phyloP scores from a whole-genome alignment of 2,113 vertebrate species.

The Brachyhypopomus gauderio region DNA sequence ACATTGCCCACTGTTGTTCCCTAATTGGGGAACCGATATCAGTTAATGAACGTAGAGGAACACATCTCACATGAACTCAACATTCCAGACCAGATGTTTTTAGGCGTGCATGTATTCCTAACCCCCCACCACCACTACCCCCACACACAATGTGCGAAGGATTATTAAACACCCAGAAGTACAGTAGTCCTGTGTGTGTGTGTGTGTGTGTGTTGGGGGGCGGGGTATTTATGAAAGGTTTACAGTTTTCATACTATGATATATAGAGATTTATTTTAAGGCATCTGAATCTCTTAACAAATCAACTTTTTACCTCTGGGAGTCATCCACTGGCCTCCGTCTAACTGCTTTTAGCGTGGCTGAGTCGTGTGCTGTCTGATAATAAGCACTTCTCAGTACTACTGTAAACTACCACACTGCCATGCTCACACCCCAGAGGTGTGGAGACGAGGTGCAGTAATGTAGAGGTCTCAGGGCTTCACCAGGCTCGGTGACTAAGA shows the following conservation, averaged over 20 bases:
- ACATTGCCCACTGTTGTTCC: not conserved
- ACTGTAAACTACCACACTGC: constrained; percentile 20
- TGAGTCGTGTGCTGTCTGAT: not conserved
- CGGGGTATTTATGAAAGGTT: not conserved
- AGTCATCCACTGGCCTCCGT: not conserved
- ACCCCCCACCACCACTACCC: not conserved
- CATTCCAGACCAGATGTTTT: constrained; percentile 48
- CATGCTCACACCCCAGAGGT: not conserved
- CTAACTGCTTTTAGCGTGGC: not conserved
- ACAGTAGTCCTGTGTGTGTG: not conserved
- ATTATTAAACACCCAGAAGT: constrained; percentile 36
- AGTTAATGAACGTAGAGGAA: constrained; percentile 22
- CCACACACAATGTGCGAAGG: constrained; percentile 29
- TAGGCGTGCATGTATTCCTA: constrained; percentile 42
- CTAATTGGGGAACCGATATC: not conserved
- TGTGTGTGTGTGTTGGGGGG: constrained; percentile 8
- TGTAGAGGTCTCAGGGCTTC: not conserved
- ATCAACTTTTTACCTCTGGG: not conserved
- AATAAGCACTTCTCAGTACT: constrained; percentile 29
- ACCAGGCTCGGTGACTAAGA: constrained; percentile 28
- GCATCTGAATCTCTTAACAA: not conserved
- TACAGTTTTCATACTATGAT: not conserved
- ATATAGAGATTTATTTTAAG: constrained; percentile 7
- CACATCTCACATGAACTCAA: not conserved
- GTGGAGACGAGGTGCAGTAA: not conserved